Conservation (phyloP, 2,888 invertebrate species). For the Exephanes ischioxanthus region DNA sequence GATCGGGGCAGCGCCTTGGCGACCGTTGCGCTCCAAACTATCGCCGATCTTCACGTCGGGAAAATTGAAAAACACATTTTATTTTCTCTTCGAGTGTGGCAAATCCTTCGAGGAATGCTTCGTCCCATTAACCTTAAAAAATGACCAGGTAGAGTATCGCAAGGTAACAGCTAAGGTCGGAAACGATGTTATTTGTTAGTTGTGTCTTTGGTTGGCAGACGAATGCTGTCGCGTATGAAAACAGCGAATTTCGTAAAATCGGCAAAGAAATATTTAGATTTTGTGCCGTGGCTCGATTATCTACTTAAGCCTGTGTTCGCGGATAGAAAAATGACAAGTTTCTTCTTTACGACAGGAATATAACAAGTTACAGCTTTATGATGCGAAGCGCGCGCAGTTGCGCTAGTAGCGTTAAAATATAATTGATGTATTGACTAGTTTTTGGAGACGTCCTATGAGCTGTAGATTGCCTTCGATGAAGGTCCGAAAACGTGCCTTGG, state of each 20-base stretch:
- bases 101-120: slow-evolving; percentile 78
- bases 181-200: too few species aligned
- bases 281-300: too few species aligned
- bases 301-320: too few species aligned
- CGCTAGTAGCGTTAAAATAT: too few species aligned
- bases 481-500: too few species aligned
- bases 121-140: slow-evolving; percentile 62
- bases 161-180: too few species aligned
- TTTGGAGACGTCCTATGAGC: too few species aligned
- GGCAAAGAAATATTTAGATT: slow-evolving; percentile 75
- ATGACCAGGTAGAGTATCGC: slow-evolving; percentile 74
- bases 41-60: slow-evolving; percentile 85
- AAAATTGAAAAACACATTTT: slow-evolving; percentile 57
- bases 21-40: slow-evolving; percentile 83
- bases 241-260: slow-evolving; percentile 82
- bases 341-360: slow-evolving; percentile 32
- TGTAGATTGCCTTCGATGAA: too few species aligned
- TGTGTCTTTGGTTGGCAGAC: slow-evolving; percentile 38
- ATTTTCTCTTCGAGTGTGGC: slow-evolving; percentile 80
- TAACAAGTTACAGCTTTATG: too few species aligned
- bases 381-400: too few species aligned
- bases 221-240: slow-evolving; percentile 80
- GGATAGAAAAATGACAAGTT: slow-evolving; percentile 3
- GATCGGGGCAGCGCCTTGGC: slow-evolving; percentile 83
- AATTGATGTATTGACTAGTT: too few species aligned